Evolutionary conservation across 2,113 vertebrate species (phyloP).

Genomic region (Gorilla gorilla): DNA sequence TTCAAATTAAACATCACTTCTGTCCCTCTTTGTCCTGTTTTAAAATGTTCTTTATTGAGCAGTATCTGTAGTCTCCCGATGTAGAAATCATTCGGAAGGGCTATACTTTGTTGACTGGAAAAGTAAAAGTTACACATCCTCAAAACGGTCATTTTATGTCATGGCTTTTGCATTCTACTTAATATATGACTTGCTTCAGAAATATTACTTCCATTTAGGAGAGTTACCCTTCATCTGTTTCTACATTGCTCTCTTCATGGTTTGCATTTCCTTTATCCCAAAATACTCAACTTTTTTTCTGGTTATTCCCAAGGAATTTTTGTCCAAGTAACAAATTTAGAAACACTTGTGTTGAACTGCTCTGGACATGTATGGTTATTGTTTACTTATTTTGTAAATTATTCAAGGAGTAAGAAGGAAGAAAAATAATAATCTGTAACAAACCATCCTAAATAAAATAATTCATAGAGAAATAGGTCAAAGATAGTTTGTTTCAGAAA

Average conservation of each 20-base stretch:
- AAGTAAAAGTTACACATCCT: background rate
- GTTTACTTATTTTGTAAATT: slow-evolving; percentile 27
- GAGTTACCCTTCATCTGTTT: background rate
- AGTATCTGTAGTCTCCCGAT: background rate
- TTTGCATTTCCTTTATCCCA: background rate
- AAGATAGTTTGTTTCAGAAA: slow-evolving; percentile 38
- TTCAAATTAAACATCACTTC: background rate
- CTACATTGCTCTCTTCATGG: background rate
- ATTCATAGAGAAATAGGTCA: slow-evolving; percentile 23
- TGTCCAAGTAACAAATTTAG: background rate
- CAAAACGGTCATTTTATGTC: background rate
- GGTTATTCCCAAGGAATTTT: background rate
- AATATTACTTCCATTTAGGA: slow-evolving; percentile 19
- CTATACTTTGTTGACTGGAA: background rate
- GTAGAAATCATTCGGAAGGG: background rate
- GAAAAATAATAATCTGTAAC: background rate
- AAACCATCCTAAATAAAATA: slow-evolving; percentile 27
- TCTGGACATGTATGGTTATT: background rate
- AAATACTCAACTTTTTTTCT: slow-evolving; percentile 5
- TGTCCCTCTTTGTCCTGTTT: background rate
- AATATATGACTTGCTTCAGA: background rate
- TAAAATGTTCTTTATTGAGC: background rate
- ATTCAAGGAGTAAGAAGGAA: background rate
- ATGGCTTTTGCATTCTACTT: background rate
- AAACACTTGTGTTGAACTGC: background rate